These are phyloP conservation scores for Tetragonula clypearis DNA, from an alignment of 1,140 invertebrate species.

Conservation along the genomic window DNA sequence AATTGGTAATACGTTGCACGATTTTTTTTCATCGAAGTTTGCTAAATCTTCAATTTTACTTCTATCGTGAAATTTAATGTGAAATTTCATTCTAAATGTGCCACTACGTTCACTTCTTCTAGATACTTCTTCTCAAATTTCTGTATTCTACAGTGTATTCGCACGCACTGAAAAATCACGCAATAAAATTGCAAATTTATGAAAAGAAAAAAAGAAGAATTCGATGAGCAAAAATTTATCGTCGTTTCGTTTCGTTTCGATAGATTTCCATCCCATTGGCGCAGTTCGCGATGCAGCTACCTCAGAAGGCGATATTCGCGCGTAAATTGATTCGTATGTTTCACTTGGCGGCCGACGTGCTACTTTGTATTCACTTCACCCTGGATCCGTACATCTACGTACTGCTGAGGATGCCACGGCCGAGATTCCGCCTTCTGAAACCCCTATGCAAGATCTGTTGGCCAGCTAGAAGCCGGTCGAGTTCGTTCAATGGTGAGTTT, in stretches of 20 bases:
- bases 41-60: too few relatives aligned
- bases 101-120: too few relatives aligned
- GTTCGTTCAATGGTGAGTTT: slow-evolving; percentile 75
- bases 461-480: slow-evolving; percentile 72
- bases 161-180: background rate
- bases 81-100: too few relatives aligned
- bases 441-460: slow-evolving; percentile 76
- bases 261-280: slow-evolving; percentile 88
- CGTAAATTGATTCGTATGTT: slow-evolving; percentile 78
- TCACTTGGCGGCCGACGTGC: slow-evolving; percentile 86
- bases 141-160: too few relatives aligned
- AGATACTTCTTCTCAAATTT: too few relatives aligned
- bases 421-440: slow-evolving; percentile 75
- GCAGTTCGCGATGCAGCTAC: slow-evolving; percentile 77
- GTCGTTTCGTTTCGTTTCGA: background rate
- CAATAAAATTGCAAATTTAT: background rate
- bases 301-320: slow-evolving; percentile 46
- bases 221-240: background rate
- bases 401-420: slow-evolving; percentile 82
- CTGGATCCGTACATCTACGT: slow-evolving; percentile 93
- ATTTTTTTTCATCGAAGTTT: too few relatives aligned
- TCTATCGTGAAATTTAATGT: too few relatives aligned
- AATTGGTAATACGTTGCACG: too few relatives aligned
- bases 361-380: slow-evolving; percentile 91
- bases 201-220: background rate